Base-by-base conservation (phyloP, 2,113 vertebrate genomes). In the Engystomops pustulosus region DNA sequence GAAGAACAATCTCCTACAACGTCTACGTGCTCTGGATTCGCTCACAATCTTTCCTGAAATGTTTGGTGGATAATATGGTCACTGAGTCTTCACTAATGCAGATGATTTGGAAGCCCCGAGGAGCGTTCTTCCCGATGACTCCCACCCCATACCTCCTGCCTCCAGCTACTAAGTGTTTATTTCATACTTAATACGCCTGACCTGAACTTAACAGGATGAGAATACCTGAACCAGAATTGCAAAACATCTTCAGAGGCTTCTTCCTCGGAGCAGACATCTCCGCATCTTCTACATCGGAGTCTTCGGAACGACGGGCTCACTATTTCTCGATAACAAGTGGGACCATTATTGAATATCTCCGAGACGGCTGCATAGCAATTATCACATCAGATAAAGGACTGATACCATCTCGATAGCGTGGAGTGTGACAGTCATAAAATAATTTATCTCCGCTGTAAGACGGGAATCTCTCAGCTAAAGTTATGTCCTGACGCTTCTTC, bases 51-150 rank as follows among this genome's bases (percentile, higher is more conserved):
- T 41, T 45, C 23, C 18, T 84, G 82, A 84, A 69, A 84, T 68
- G 82, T 84, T n/a, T 78, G 74, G 82, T 84, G 53, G 82, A 84
- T 84, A 84, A 84, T 84, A 84, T 58, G 82, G 47, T 84, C 82
- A 84, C 32, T 84, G 82, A 84, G 51, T 84, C 74, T 78, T 84
- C 82, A 84, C 82, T 84, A 84, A 84, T 84, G 74, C 74, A 84
- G 74, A 84, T 78, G 74, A 84, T 84, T 25, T 84, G 65, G 82
- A 84, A 69, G 62, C 74, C 82, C 82, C 18, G n/a, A 78, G 82
- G 74, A 69, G 51, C 23, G 18, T 70, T 49, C 51, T 8, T 77
- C 58, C 65, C 32, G 18, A 51, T 68, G 77, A 78, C 82, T 84
- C 45, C 74, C 58, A 20, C 65, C 47, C 47, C 36, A 65, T 70